Evolutionary conservation across 2,888 invertebrate species (phyloP), one percentile per base, ranked within the genome.

Genomic region (Pegoplata infirma): DNA sequence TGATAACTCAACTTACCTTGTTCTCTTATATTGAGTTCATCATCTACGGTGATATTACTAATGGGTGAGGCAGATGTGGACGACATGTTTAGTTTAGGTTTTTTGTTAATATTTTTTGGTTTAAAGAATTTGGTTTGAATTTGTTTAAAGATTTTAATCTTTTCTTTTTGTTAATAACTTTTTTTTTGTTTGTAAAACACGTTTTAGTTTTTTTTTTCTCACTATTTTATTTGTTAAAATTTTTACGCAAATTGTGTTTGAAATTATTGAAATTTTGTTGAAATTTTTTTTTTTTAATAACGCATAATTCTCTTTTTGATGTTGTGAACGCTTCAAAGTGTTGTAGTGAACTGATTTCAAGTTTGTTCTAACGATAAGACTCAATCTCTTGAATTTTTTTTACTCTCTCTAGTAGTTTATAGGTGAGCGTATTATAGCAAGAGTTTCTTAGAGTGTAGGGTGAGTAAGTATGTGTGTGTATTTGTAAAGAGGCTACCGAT

Each of bases 31-130:
- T 87, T 87, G 53, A 90, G 85, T 80, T 90, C 90, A 85, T 90
- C 90, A 81, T 88, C 88, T 82, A 90, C 89, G 81, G 90, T 90
- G 76, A 90, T 89, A 83, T 89, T 89, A 86, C 90, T 90, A 73
- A 90, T 85, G 82, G 90, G 89, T 80, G 90, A 89, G 77, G 88
- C 87, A 58, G 90, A 90, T 80, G 87, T 86, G 74, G 88, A 86
- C 85, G 89, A 90, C 90, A 90, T 90, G 85, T 83, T 88, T 87
- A 69, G 56, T 66, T 64, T 72, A 66, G 32, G 40, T 73, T 73
- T 72, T 69, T 68, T 73, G 40, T 23, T 69, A 23, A 61, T 53
- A 5, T 49, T 69, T 59, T 71, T 76, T 76, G 67, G 36, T 47
- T 61, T 73, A 53, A 73, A 51, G 19, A 68, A 25, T 19, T 59